Evolutionary conservation across 2,888 invertebrate genomes (phyloP).

Genomic region (Drosophila mulleri): DNA sequence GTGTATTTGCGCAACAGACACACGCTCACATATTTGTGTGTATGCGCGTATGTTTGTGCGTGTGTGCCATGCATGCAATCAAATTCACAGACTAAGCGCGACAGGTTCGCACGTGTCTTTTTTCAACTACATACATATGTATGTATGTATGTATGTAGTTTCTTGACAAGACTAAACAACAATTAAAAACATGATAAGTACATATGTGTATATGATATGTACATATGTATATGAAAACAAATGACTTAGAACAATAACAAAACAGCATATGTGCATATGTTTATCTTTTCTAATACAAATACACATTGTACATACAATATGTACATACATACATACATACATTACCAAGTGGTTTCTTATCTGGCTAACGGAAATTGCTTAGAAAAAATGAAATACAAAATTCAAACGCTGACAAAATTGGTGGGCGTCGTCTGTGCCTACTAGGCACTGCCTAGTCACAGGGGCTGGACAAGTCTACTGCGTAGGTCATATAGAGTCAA

Average conservation of each 20-base stretch:
- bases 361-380: conserved; percentile 45
- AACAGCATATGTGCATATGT: not conserved
- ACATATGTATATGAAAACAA: no score
- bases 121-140: no score
- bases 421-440: conserved; percentile 44
- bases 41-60: not conserved
- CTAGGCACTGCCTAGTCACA: no score
- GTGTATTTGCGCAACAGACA: not conserved
- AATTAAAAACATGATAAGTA: conserved; percentile 9
- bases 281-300: conserved; percentile 23
- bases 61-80: not conserved
- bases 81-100: conserved; percentile 1
- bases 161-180: conserved; percentile 19
- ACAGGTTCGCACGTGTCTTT: conserved; percentile 41
- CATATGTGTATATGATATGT: no score
- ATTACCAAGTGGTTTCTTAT: conserved; percentile 30
- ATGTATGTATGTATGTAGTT: no score
- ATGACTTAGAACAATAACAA: no score
- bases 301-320: not conserved
- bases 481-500: not conserved
- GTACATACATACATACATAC: not conserved
- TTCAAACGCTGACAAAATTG: conserved; percentile 3
- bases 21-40: not conserved
- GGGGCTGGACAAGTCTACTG: conserved; percentile 8
- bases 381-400: conserved; percentile 22